Evolutionary conservation across 2,113 vertebrate species (phyloP).

Genomic region (Podocnemis expansa): DNA sequence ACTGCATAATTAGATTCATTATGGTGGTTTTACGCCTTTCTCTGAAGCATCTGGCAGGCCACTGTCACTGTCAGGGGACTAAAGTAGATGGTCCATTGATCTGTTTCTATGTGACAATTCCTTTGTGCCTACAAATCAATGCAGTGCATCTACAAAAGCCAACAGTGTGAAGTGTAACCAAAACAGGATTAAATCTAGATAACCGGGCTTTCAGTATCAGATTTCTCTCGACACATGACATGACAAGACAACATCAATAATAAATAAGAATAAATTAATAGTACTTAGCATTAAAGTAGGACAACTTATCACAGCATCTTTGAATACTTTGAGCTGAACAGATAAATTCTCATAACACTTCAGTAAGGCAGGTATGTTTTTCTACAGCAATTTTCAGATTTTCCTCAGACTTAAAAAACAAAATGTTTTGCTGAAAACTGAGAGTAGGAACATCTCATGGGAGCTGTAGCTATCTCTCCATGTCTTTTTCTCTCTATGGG

Average conservation of each 20-base stretch:
- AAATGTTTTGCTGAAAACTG: neutral
- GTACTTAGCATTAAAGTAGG: neutral
- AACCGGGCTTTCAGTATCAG: neutral
- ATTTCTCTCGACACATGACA: neutral
- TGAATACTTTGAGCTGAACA: slow-evolving; percentile 1
- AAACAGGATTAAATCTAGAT: neutral
- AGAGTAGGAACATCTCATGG: neutral
- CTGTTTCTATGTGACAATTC: slow-evolving; percentile 22
- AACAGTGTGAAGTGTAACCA: slow-evolving; percentile 4
- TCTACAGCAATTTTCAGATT: neutral
- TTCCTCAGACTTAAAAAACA: neutral
- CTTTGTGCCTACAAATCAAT: slow-evolving; percentile 14
- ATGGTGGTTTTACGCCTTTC: slow-evolving; percentile 13
- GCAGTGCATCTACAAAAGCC: slow-evolving; percentile 20
- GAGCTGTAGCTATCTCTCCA: neutral
- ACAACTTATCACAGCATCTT: neutral
- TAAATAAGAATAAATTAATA: slow-evolving; percentile 39
- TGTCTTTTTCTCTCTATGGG: neutral
- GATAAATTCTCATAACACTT: neutral
- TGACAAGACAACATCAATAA: neutral
- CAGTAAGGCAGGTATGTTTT: neutral
- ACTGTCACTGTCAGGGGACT: neutral
- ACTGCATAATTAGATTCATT: neutral
- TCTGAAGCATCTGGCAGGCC: slow-evolving; percentile 11
- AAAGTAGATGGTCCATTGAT: slow-evolving; percentile 6